phyloP scores from a whole-genome alignment of 1,140 invertebrate genomes.

The Pristionchus pacificus region DNA sequence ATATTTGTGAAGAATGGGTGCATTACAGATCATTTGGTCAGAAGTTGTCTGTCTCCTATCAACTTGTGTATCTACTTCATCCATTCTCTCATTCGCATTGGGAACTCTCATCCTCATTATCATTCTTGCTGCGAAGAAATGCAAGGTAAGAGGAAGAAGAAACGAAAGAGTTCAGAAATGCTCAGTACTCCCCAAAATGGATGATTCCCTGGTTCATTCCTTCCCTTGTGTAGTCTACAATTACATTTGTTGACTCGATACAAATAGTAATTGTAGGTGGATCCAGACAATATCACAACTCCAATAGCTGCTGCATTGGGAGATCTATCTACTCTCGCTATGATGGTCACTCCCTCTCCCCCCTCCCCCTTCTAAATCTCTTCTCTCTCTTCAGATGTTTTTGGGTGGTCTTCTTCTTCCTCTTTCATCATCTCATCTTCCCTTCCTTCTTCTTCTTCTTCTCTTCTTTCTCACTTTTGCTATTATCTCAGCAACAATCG shows the following conservation, averaged over 20 bases:
- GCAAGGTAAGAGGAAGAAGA: slow-evolving; percentile 40
- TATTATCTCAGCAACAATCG: slow-evolving; percentile 28
- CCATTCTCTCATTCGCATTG: slow-evolving; percentile 12
- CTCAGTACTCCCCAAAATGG: slow-evolving; percentile 38
- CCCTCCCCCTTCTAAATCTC: no score
- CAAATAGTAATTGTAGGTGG: slow-evolving; percentile 27
- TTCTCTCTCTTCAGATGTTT: slow-evolving; percentile 6
- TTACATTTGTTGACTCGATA: slow-evolving; percentile 16
- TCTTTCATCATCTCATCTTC: slow-evolving; percentile 17
- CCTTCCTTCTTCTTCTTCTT: slow-evolving; percentile 12
- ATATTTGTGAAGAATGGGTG: no score
- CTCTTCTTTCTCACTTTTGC: slow-evolving; percentile 24
- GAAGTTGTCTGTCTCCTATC: slow-evolving; percentile 4
- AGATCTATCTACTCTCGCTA: slow-evolving; percentile 37
- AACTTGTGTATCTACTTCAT: slow-evolving; percentile 19
- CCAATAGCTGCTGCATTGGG: slow-evolving; percentile 44
- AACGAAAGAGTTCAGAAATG: no score
- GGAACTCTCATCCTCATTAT: slow-evolving; percentile 20
- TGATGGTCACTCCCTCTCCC: slow-evolving; percentile 19
- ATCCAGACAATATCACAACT: slow-evolving; percentile 45
- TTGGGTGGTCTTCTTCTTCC: slow-evolving; percentile 10
- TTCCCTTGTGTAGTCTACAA: slow-evolving; percentile 25
- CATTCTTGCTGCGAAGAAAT: slow-evolving; percentile 15
- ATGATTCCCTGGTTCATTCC: slow-evolving; percentile 9
- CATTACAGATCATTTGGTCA: not conserved